These are phyloP conservation scores for Apis florea DNA, from an alignment of 1,140 invertebrate genomes.

Conservation along the genomic window DNA sequence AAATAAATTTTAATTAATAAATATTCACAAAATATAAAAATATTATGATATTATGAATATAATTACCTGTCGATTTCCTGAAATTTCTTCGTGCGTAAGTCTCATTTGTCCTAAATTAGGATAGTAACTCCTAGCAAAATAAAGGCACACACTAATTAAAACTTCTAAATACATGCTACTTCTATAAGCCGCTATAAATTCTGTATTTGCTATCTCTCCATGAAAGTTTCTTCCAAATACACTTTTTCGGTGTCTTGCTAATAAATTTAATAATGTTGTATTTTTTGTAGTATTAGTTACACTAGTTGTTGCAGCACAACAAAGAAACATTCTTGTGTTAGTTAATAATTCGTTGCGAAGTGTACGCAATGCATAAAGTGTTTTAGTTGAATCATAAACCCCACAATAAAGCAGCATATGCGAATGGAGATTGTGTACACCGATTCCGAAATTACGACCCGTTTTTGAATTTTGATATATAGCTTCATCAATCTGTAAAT, in stretches of 20 bases:
- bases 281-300: constrained; percentile 81
- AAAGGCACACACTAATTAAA: constrained; percentile 88
- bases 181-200: constrained; percentile 84
- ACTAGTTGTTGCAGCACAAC: constrained; percentile 86
- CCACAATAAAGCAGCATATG: constrained; percentile 92
- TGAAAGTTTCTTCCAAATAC: constrained; percentile 90
- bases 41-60: background rate
- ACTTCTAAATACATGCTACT: constrained; percentile 93
- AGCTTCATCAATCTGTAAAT: constrained; percentile 68
- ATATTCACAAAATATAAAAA: constrained; percentile 6
- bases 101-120: constrained; percentile 85
- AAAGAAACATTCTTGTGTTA: constrained; percentile 88
- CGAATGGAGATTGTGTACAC: constrained; percentile 89
- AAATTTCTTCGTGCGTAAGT: constrained; percentile 87
- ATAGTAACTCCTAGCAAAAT: constrained; percentile 91
- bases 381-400: constrained; percentile 89
- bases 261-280: constrained; percentile 83
- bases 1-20: constrained; percentile 21
- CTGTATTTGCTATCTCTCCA: constrained; percentile 84
- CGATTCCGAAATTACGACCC: constrained; percentile 74
- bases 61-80: constrained; percentile 85
- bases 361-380: constrained; percentile 89
- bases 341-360: constrained; percentile 87
- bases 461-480: constrained; percentile 71
- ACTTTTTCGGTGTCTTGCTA: constrained; percentile 90